phyloP scores from a whole-genome alignment of 2,113 vertebrate species.

The Anolis sagrei region DNA sequence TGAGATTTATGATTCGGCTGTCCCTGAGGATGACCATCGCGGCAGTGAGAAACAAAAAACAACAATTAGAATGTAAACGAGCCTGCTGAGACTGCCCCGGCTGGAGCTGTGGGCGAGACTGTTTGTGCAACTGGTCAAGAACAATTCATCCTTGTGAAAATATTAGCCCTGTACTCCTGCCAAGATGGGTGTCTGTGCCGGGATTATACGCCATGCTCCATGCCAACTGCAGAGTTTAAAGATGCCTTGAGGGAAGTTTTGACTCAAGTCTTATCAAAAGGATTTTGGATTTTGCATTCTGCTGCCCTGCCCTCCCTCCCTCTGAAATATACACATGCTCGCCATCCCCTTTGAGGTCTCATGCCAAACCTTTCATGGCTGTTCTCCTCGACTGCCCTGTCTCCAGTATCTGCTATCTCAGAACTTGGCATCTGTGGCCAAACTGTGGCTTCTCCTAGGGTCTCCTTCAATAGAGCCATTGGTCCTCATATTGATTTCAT shows the following conservation, averaged over 20 bases:
- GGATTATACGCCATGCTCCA: slow-evolving; percentile 25
- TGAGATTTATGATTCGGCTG: slow-evolving; percentile 28
- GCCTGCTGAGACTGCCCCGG: slow-evolving; percentile 11
- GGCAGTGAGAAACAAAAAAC: background rate
- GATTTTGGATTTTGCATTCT: slow-evolving; percentile 28
- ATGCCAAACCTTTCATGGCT: slow-evolving; percentile 7
- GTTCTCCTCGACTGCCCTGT: background rate
- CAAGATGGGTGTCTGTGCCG: background rate
- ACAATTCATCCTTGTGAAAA: slow-evolving; percentile 53
- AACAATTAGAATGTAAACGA: slow-evolving; percentile 18
- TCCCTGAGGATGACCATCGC: background rate
- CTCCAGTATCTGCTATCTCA: background rate
- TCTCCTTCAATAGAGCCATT: background rate
- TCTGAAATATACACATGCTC: background rate
- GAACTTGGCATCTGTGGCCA: slow-evolving; percentile 20
- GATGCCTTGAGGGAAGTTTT: slow-evolving; percentile 4
- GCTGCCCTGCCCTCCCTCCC: background rate
- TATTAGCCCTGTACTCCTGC: slow-evolving; percentile 24
- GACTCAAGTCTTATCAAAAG: slow-evolving; percentile 19
- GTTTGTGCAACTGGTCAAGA: slow-evolving; percentile 36
- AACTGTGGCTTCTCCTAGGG: background rate
- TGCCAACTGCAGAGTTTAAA: slow-evolving; percentile 10
- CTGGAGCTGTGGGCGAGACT: slow-evolving; percentile 24
- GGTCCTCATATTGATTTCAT: background rate
- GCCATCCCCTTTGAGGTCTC: slow-evolving; percentile 15